Evolutionary conservation across 1,140 invertebrate genomes (phyloP), one percentile per base, ranked within the genome.

Genomic region (Hycleus cichorii): DNA sequence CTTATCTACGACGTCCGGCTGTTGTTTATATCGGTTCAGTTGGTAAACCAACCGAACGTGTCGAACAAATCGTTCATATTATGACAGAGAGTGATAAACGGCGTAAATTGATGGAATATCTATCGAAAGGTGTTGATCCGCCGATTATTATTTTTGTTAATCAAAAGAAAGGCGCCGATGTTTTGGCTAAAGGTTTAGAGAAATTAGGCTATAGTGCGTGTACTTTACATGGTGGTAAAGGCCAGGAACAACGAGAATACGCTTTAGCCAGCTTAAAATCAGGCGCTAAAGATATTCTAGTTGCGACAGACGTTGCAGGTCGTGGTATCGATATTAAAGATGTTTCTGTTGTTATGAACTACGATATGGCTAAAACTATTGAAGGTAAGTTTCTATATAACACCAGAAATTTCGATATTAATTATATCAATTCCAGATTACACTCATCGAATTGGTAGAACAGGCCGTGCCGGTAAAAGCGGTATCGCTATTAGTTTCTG

Each of bases 291-390:
- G 95, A 99, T 73, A 99, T 99, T 69, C 77, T 99, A 54, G 97
- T 99, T n/a, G 97, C 97, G 0, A 99, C 97, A 4, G 96, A 99
- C 78, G 97, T 99, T 2, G 97, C 97, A 71, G 97, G 97, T 65
- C 88, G 97, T 85, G 97, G 97, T 94, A 99, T 99, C 63, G 97
- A 99, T 71, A 98, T 99, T 68, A 98, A 98, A 74, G 96, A 99
- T 76, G 97, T 99, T 0, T 96, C 94, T 1, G 83, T 97, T 76
- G 95, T 98, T 58, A 95, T 98, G 64, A 99, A 99, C 76, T 99
- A 99, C 66, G 97, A 99, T 74, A 99, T 99, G 97, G 95, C 96
- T 0, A 99, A 99, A 76, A 87, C 87, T 49, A 98, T 99, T 72
- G 95, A 98, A 83, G 87, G 87, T 87, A 75, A 8, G 11, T 26